A percentile compares a stretch with the other conserved stretches of the same genome.
Conservation (phyloP, 1,140 invertebrate genomes). For the Conus betulinus region DNA sequence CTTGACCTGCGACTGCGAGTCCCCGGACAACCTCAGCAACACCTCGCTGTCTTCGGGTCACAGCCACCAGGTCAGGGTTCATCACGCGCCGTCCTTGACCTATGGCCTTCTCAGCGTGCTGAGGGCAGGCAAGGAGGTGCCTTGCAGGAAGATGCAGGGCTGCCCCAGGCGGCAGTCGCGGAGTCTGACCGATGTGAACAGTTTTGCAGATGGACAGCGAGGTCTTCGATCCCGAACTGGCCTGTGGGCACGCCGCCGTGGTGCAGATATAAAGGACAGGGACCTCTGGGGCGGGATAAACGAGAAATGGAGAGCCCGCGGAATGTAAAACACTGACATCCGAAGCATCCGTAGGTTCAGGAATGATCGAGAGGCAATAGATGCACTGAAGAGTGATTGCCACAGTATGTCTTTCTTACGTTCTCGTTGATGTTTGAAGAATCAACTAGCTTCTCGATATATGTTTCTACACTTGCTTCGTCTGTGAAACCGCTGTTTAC, state of each 20-base stretch:
- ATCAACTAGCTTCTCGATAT: not conserved
- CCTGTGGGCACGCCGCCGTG: not conserved
- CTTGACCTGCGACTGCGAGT: constrained; percentile 32
- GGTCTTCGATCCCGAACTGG: not conserved
- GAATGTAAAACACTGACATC: not conserved
- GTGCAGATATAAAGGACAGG: not conserved
- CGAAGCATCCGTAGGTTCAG: not conserved
- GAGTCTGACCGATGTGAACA: constrained; percentile 29
- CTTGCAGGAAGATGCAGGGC: not conserved
- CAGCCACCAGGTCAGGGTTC: not conserved
- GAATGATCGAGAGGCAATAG: not conserved
- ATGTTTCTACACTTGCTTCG: too few relatives aligned
- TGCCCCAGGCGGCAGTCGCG: constrained; percentile 16
- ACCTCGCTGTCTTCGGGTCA: constrained; percentile 6
- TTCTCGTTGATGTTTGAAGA: not conserved
- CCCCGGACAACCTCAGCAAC: constrained; percentile 30
- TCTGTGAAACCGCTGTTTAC: too few relatives aligned
- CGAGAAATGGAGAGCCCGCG: not conserved
- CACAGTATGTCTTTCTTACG: too few relatives aligned
- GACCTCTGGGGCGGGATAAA: not conserved
- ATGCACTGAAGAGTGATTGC: not conserved
- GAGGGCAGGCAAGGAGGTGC: not conserved
- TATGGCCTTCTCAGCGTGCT: constrained; percentile 30
- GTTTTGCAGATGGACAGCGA: not conserved
- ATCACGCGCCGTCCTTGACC: constrained; percentile 33